Evolutionary conservation across 2,113 vertebrate species (phyloP).

Genomic region (Onychorhynchus coronatus): DNA sequence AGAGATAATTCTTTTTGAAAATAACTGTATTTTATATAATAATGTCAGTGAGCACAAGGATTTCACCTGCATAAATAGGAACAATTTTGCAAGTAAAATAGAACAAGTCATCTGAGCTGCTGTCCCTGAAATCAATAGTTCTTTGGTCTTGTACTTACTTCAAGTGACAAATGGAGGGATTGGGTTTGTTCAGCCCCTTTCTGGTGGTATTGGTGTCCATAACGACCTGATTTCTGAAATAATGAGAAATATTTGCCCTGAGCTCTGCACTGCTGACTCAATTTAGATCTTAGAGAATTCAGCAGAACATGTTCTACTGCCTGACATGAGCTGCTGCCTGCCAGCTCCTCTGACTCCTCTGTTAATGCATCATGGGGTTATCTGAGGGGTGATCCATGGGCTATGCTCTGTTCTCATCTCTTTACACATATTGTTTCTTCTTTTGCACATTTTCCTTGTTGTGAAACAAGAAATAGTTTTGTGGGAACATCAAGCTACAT

Average conservation of each 20-base stretch:
- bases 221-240: not conserved
- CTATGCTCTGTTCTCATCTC: not conserved
- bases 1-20: not conserved
- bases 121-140: not conserved
- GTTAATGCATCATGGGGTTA: not conserved
- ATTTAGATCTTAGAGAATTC: not conserved
- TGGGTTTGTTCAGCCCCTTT: not conserved
- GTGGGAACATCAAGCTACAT: not conserved
- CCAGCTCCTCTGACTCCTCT: not conserved
- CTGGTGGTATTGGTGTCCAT: not conserved
- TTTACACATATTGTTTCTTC: not conserved
- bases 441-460: not conserved
- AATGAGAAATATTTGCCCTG: not conserved
- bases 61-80: not conserved
- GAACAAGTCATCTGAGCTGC: not conserved
- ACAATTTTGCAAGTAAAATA: not conserved
- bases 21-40: not conserved
- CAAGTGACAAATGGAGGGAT: not conserved
- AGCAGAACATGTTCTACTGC: not conserved
- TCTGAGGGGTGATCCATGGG: not conserved
- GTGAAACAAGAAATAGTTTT: not conserved
- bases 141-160: not conserved
- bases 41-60: not conserved
- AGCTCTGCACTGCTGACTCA: not conserved
- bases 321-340: not conserved